Conservation (phyloP, 2,888 invertebrate species). For the Leucoma salicis region DNA sequence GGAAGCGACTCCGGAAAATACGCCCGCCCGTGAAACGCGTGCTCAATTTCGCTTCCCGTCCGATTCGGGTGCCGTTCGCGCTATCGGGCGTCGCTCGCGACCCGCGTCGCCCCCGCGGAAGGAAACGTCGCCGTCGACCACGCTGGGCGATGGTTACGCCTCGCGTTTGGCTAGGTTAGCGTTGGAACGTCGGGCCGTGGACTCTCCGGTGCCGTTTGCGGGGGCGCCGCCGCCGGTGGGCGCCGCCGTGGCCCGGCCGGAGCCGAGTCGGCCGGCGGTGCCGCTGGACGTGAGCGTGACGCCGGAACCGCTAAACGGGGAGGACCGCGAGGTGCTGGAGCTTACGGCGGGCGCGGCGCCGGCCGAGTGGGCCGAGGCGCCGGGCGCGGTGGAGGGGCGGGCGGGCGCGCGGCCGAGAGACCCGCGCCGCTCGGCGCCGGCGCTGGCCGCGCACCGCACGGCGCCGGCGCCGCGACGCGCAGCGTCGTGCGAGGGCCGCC, state of each 20-base stretch:
- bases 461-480: conserved; percentile 27
- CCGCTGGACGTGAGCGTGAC: conserved; percentile 26
- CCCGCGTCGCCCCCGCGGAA: conserved; percentile 87
- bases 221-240: conserved; percentile 61
- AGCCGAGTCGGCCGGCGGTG: conserved; percentile 51
- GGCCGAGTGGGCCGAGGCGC: conserved; percentile 28
- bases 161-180: conserved; percentile 72
- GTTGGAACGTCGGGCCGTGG: conserved; percentile 69
- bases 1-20: conserved; percentile 94
- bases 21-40: conserved; percentile 87
- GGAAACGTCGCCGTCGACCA: conserved; percentile 53
- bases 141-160: conserved; percentile 53
- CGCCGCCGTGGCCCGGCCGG: conserved; percentile 41
- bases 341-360: conserved; percentile 64
- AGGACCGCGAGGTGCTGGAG: conserved; percentile 64
- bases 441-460: conserved; percentile 23
- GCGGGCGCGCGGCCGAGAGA: conserved; percentile 18
- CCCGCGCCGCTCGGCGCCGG: conserved; percentile 25
- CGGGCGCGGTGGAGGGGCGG: conserved; percentile 42
- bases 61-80: conserved; percentile 86
- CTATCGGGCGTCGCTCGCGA: conserved; percentile 82
- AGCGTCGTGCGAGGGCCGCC: conserved; percentile 30
- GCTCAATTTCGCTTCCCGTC: conserved; percentile 74
- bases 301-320: conserved; percentile 44
- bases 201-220: conserved; percentile 72